Percentiles rank a stretch among this genome's conserved stretches.
These are phyloP conservation scores for Azorinus chamasolen DNA, from an alignment of 2,888 invertebrate species.

Conservation along the genomic window DNA sequence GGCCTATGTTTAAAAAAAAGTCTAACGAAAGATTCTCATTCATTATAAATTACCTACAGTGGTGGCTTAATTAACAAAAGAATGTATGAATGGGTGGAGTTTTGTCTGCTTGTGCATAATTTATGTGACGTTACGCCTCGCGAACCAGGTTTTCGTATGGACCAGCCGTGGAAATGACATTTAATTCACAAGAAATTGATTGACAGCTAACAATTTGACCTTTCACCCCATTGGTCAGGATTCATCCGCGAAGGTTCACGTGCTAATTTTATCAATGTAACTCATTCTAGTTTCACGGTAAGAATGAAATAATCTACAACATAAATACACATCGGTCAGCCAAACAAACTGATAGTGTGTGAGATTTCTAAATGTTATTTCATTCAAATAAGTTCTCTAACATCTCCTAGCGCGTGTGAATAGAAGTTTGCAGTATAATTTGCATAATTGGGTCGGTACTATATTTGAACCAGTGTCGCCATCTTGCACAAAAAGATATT, in stretches of 20 bases:
- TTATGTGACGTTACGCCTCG: slow-evolving; percentile 70
- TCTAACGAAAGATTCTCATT: too few relatives aligned
- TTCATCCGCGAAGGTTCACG: slow-evolving; percentile 74
- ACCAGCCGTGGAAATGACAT: slow-evolving; percentile 11
- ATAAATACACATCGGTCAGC: not conserved
- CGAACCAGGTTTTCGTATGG: slow-evolving; percentile 36
- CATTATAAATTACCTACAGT: too few relatives aligned
- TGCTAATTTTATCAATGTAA: slow-evolving; percentile 79
- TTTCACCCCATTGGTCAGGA: slow-evolving; percentile 69
- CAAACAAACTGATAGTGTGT: not conserved
- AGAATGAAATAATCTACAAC: not conserved
- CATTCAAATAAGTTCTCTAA: not conserved
- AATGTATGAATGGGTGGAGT: slow-evolving; percentile 37
- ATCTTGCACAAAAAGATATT: slow-evolving; percentile 56
- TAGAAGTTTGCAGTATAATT: slow-evolving; percentile 49
- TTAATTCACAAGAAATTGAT: slow-evolving; percentile 69
- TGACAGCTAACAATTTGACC: slow-evolving; percentile 62
- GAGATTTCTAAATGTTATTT: not conserved
- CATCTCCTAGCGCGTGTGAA: slow-evolving; percentile 29
- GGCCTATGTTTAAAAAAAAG: too few relatives aligned
- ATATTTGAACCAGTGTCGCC: slow-evolving; percentile 70
- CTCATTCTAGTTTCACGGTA: slow-evolving; percentile 7
- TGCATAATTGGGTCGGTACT: slow-evolving; percentile 74
- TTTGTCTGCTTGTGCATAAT: slow-evolving; percentile 52
- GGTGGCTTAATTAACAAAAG: too few relatives aligned